These are phyloP conservation scores for Galago senegalensis DNA, from an alignment of 2,797 vertebrate species.

Conservation along the genomic window DNA sequence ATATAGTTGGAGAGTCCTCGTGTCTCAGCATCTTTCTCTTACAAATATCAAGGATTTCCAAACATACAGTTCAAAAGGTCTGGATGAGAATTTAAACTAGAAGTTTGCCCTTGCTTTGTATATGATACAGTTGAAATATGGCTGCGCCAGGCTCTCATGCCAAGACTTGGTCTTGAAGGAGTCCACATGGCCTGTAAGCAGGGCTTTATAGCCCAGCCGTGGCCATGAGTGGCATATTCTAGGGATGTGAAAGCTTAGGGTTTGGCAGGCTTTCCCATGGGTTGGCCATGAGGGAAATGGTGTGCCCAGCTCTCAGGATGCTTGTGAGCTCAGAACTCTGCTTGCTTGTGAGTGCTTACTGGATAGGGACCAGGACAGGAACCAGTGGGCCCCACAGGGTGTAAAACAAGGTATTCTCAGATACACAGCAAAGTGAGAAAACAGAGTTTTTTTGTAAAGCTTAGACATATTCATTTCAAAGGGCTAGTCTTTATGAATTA, in stretches of 20 bases:
- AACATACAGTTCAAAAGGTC: not conserved
- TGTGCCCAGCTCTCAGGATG: not conserved
- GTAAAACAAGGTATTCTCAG: not conserved
- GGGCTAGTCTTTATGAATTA: not conserved
- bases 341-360: not conserved
- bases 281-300: not conserved
- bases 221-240: not conserved
- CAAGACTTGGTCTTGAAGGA: not conserved
- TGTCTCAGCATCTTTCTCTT: slow-evolving; percentile 43
- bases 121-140: not conserved
- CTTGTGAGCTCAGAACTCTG: not conserved
- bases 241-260: not conserved
- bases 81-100: slow-evolving; percentile 49
- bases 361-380: not conserved
- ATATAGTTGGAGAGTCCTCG: slow-evolving; percentile 2
- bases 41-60: slow-evolving; percentile 58
- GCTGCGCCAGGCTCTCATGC: not conserved
- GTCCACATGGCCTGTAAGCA: not conserved
- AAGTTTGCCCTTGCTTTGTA: not conserved
- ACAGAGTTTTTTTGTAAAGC: not conserved
- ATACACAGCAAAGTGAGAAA: not conserved
- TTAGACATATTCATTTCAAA: slow-evolving; percentile 21
- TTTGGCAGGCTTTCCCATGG: not conserved
- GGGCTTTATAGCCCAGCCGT: not conserved
- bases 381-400: not conserved